Conservation (phyloP, 2,888 invertebrate species). For the Agrochola litura region DNA sequence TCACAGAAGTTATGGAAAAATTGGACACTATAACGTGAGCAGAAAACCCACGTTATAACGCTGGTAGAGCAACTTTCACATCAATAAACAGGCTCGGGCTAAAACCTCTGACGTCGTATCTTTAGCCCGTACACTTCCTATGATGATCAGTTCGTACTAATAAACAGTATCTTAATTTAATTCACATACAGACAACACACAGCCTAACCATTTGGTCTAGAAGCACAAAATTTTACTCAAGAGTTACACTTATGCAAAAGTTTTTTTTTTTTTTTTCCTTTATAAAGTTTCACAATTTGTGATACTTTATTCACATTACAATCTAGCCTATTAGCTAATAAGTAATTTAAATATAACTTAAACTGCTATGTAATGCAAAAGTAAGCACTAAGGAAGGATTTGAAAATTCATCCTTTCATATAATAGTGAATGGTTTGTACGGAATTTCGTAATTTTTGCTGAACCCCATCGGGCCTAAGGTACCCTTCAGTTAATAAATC, state of each 20-base stretch:
- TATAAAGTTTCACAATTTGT: no score
- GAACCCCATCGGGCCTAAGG: not conserved
- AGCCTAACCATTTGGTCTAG: not conserved
- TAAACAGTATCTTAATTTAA: not conserved
- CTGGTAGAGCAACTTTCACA: not conserved
- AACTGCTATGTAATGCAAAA: no score
- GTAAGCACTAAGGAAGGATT: not conserved
- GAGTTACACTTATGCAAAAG: no score
- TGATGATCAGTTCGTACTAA: not conserved
- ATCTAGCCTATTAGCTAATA: no score
- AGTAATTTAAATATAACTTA: no score
- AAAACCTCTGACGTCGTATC: not conserved
- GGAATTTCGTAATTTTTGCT: not conserved
- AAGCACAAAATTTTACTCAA: not conserved
- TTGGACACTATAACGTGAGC: not conserved
- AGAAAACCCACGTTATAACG: conserved; percentile 12
- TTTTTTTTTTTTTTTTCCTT: no score
- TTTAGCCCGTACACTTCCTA: no score
- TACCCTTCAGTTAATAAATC: not conserved
- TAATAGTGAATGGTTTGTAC: not conserved
- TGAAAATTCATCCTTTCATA: not conserved
- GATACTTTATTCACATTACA: no score
- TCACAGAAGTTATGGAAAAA: conserved; percentile 36
- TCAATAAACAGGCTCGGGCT: not conserved
- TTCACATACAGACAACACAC: not conserved